Base-by-base conservation (phyloP, 2,888 invertebrate species). In the Cistogaster globosa region DNA sequence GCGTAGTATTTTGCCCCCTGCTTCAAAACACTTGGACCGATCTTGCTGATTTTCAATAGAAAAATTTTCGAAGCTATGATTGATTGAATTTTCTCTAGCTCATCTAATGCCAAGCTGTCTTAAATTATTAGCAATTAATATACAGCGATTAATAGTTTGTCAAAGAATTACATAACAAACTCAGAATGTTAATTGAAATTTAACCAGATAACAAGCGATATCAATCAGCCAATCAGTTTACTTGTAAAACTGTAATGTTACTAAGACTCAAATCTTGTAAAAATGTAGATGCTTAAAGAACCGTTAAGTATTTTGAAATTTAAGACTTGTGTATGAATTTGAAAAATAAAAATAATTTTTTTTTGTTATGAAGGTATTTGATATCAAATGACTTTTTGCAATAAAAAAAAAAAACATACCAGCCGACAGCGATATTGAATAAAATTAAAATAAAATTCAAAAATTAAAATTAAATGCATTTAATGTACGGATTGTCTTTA, bases 121-220 rank as follows among this genome's bases (percentile, higher is more conserved):
- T n/a, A n/a, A n/a, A n/a, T n/a, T n/a, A n/a, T n/a, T n/a, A n/a
- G n/a, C n/a, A n/a, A n/a, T n/a, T n/a, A n/a, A n/a, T n/a, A n/a
- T n/a, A n/a, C n/a, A n/a, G n/a, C n/a, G n/a, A n/a, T n/a, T n/a
- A n/a, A n/a, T n/a, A n/a, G n/a, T n/a, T n/a, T n/a, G n/a, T n/a
- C n/a, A n/a, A n/a, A n/a, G n/a, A n/a, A 42, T 76, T 67, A 18
- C 76, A 67, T 20, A 67, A 76, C 16, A 12, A 36, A 67, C 32
- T 57, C 20, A 57, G 65, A 76, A 58, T 67, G 76, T 48, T 67
- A 32, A 48, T 57, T 76, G 57, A 16, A 67, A 67, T 67, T 36
- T 48, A 76, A 48, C 58, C 3, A 45, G 45, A 67, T 67, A 65
- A 65, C 22, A 48, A 76, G 58, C 36, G 11, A n/a, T n/a, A n/a